These are phyloP conservation scores for Craterocephalus amniculus DNA, from an alignment of 2,797 vertebrate species.

Conservation along the genomic window DNA sequence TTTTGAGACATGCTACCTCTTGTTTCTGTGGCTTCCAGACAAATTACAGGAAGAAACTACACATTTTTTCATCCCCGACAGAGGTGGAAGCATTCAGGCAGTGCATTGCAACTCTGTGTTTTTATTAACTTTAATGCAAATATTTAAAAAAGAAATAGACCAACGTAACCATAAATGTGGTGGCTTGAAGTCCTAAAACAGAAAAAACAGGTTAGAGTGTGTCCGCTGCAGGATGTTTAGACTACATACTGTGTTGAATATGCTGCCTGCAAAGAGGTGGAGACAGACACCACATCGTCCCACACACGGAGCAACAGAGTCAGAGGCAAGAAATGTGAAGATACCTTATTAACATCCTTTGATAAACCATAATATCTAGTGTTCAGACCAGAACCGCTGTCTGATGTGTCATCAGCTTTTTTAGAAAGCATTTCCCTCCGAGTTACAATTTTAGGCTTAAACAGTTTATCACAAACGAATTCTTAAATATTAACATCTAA, in stretches of 20 bases:
- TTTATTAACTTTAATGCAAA: conserved; percentile 2
- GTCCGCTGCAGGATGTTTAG: conserved; percentile 57
- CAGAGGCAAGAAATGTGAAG: conserved; percentile 40
- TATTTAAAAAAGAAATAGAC: background rate
- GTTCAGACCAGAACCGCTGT: conserved; percentile 49
- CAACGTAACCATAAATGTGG: background rate
- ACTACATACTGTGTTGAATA: conserved; percentile 52
- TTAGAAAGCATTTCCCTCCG: conserved; percentile 32
- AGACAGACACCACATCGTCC: conserved; percentile 9
- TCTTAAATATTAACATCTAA: conserved; percentile 16
- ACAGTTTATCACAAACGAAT: conserved; percentile 16
- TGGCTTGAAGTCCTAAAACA: background rate
- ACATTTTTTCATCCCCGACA: background rate
- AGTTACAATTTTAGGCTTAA: conserved; percentile 23
- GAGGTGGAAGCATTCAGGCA: background rate
- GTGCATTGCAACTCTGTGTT: background rate
- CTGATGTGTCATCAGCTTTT: conserved; percentile 57
- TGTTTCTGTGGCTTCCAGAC: conserved; percentile 45
- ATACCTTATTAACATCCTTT: conserved; percentile 60
- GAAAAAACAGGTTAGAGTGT: conserved; percentile 33
- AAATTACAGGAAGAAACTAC: background rate
- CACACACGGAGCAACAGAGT: conserved; percentile 38
- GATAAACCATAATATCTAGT: conserved; percentile 64
- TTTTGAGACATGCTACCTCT: conserved; percentile 67
- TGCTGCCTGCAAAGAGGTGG: conserved; percentile 44